A percentile compares a stretch with the other conserved stretches of the same genome.
Evolutionary conservation across 2,797 vertebrate genomes (phyloP).

Genomic region (Pseudochirops cupreus): DNA sequence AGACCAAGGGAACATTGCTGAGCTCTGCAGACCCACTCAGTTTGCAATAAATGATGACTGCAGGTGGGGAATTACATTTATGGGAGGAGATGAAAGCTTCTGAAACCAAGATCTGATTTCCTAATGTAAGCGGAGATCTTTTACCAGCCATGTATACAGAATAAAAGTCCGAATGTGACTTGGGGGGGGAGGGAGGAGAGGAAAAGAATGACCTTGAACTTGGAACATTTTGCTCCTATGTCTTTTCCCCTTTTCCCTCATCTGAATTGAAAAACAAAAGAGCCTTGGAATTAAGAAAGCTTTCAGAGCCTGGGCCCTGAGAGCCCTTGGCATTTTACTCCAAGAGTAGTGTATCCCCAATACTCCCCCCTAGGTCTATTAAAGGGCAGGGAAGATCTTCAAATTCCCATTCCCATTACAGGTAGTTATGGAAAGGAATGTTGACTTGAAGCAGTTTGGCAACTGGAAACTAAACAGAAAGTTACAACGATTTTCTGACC

Average conservation of each 20-base stretch:
- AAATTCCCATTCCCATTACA: too few relatives aligned
- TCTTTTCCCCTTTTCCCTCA: neutral
- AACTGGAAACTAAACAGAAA: neutral
- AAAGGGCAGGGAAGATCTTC: too few relatives aligned
- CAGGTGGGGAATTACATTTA: slow-evolving; percentile 80
- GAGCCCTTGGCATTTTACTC: neutral
- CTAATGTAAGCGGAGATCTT: neutral
- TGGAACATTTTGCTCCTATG: neutral
- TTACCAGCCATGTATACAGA: neutral
- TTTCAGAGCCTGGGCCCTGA: neutral
- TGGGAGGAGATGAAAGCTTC: slow-evolving; percentile 78
- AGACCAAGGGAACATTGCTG: neutral
- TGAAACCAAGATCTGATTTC: slow-evolving; percentile 79
- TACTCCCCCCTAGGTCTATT: too few relatives aligned
- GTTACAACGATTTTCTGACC: neutral
- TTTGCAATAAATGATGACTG: slow-evolving; percentile 79
- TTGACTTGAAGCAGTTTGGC: neutral
- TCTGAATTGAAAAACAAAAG: neutral
- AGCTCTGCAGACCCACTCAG: slow-evolving; percentile 56
- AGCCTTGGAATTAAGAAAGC: neutral
- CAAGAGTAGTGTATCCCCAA: neutral
- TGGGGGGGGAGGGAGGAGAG: neutral
- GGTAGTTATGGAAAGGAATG: neutral
- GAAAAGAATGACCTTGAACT: neutral
- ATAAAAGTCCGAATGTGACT: neutral